Evolutionary conservation across 64 coral and sea anemone genomes (phyloP), one percentile per base, ranked within the genome.

Genomic region (Hydrozoanthus tunicans): DNA sequence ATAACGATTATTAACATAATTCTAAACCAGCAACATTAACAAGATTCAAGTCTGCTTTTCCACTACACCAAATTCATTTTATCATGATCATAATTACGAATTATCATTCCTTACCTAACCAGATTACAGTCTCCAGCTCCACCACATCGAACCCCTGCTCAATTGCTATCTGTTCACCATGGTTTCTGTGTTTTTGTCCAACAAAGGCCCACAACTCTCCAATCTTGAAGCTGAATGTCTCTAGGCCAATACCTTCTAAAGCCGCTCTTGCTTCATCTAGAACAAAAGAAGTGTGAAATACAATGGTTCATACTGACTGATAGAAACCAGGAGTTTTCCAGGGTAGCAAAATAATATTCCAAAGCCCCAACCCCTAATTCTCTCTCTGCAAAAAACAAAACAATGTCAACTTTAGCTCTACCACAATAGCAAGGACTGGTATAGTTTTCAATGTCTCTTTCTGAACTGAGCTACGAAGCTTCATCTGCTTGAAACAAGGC

Each of bases 121-220:
- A 72, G 23, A 95, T 91, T 13, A 62, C 56, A 66, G 94, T 90
- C 11, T 89, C 59, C 64, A 99, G 79, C n/a, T 93, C 83, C 14
- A 94, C 92, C 15, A 6, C 69, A 75, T 99, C 92, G 68, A 92
- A 95, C 5, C 90, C 92, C 13, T 81, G 52, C 6, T 92, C 83
- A 85, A 99, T 83, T 56, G 64, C 76, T 53, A 95, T 79, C 51
- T 91, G 76, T 81, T 90, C 62, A 24, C 90, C 90, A 76, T 58
- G 6, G 53, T 93, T 89, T 92, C 82, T 94, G 53, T 81, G 90
- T 62, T 99, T 99, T 25, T 99, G 90, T 0, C 96, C 96, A 81
- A 77, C 90, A 71, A 82, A 92, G 15, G 83, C 77, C 96, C 96
- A 99, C 5, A 95, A 81, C 64, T 99, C 94, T 51, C 94, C 94